A percentile compares a stretch with the other conserved stretches of the same genome.
Evolutionary conservation across 1,140 invertebrate species (phyloP).

Genomic region (Samia ricini): DNA sequence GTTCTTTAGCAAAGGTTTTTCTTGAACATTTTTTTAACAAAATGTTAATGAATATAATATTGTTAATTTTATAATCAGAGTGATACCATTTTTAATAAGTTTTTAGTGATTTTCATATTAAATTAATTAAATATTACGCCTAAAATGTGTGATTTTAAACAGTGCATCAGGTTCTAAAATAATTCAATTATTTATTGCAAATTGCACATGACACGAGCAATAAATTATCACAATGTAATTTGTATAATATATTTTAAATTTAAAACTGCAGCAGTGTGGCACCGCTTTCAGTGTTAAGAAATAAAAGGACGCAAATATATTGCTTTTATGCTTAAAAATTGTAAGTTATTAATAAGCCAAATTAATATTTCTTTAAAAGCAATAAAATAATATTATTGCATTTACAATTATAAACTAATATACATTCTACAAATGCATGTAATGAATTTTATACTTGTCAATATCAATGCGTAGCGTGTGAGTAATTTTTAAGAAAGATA

Average conservation of each 20-base stretch:
- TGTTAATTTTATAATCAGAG: not conserved
- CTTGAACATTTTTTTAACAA: too few species aligned
- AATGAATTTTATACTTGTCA: too few species aligned
- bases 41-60: too few species aligned
- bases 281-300: slow-evolving; percentile 56
- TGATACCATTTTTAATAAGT: not conserved
- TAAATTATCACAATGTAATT: slow-evolving; percentile 72
- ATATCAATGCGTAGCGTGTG: too few species aligned
- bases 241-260: slow-evolving; percentile 47
- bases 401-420: too few species aligned
- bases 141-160: slow-evolving; percentile 29
- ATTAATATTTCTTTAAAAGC: not conserved
- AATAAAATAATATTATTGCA: not conserved
- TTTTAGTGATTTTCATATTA: not conserved
- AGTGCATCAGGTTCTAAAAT: slow-evolving; percentile 63
- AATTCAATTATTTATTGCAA: slow-evolving; percentile 57
- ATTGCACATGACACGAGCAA: slow-evolving; percentile 68
- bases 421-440: too few species aligned
- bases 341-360: slow-evolving; percentile 37
- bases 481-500: too few species aligned
- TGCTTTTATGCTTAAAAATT: slow-evolving; percentile 58
- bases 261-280: slow-evolving; percentile 47
- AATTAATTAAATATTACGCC: not conserved
- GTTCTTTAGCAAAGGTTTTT: too few species aligned
- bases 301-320: slow-evolving; percentile 29